Conservation (phyloP, 2,113 vertebrate species). For the Perca fluviatilis region DNA sequence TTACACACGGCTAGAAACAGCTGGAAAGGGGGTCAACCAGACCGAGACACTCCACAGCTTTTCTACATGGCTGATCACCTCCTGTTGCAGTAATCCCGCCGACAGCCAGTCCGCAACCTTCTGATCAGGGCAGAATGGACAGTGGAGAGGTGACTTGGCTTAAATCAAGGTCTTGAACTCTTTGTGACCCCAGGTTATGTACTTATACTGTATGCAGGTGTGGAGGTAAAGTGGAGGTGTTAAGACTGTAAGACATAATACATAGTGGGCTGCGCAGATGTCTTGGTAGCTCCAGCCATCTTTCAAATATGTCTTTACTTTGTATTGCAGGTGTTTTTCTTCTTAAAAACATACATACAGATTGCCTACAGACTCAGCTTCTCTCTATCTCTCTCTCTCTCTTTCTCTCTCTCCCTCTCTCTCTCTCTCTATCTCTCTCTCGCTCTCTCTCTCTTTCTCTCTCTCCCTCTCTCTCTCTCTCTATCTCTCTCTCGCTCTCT, state of each 20-base stretch:
- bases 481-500: not conserved
- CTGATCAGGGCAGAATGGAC: slow-evolving; percentile 28
- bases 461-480: too few relatives aligned
- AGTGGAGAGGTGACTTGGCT: slow-evolving; percentile 24
- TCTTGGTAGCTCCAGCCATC: not conserved
- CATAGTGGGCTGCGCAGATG: not conserved
- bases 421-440: slow-evolving; percentile 50
- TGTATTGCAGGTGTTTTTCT: not conserved
- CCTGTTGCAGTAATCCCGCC: slow-evolving; percentile 47
- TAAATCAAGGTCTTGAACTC: slow-evolving; percentile 48
- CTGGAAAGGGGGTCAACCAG: slow-evolving; percentile 28
- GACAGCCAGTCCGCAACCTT: slow-evolving; percentile 34
- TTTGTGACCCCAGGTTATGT: slow-evolving; percentile 20
- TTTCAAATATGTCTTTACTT: not conserved
- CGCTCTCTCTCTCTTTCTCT: slow-evolving; percentile 20
- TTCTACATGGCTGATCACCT: slow-evolving; percentile 66
- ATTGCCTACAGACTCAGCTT: slow-evolving; percentile 3
- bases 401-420: slow-evolving; percentile 25
- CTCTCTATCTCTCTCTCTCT: not conserved
- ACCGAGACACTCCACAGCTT: slow-evolving; percentile 48
- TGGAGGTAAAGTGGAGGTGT: not conserved
- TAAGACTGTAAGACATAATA: not conserved
- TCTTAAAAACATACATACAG: not conserved
- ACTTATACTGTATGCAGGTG: not conserved
- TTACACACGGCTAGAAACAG: slow-evolving; percentile 46